Base-by-base conservation (phyloP, 2,797 vertebrate genomes). In the Tamandua tetradactyla region DNA sequence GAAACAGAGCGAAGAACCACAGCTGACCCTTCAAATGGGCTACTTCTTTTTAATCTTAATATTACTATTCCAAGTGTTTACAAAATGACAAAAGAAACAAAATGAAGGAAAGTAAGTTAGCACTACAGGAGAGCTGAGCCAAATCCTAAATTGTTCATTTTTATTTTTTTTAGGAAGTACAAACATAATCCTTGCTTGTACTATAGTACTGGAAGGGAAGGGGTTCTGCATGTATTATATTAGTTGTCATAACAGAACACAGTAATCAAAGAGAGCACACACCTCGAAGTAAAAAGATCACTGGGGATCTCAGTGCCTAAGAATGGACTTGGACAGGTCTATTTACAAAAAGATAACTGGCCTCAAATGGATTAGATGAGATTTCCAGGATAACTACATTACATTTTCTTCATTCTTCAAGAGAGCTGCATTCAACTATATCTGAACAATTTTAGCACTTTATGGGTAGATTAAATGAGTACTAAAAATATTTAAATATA, bases 1-100 rank as follows among this genome's bases (percentile, higher is more conserved):
- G 97, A 96, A 98, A 89, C 89, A 97, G 88, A 97, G 95, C 52
- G 92, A 95, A 22, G 91, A 95, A 97, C 91, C 71, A 2, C 78
- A 92, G 94, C 49, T 62, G 42, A 95, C 74, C 93, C 74, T 93
- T 94, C 78, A 96, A 93, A 69, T 23, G 68, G 87, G 25, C 68
- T 30, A 49, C 37, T 85, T 68, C 74, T 82, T 96, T 91, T 55
- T 44, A 30, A 61, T 47, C 23, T 85, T 75, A 61, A 85, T 75
- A 62, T 85, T 89, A 92, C 91, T 79, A 27, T 61, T 91, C 49
- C 66, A 66, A 30, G 42, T 89, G 94, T 74, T 87, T 84, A 90
- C 32, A 93, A 88, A 85, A 64, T 23, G 32, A 61, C 4, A 87
- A 47, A 47, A 78, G 14, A 84, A 92, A 87, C 7, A 85, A 32